Evolutionary conservation across 2,113 vertebrate species (phyloP).

Genomic region (Elanoides forficatus): DNA sequence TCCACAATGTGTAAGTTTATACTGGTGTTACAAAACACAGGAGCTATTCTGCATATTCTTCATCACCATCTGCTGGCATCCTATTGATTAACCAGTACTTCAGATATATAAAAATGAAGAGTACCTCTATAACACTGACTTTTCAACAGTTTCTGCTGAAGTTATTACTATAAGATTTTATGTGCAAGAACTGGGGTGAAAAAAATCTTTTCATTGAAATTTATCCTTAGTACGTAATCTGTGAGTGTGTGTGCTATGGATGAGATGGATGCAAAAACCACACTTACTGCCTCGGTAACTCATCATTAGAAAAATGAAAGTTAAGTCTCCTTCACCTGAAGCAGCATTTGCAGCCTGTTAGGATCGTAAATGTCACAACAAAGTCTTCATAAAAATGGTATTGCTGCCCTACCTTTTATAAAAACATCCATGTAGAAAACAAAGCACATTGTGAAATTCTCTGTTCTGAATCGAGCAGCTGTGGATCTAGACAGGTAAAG

Average conservation of each 20-base stretch:
- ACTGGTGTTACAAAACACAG: not conserved
- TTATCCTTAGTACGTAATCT: not conserved
- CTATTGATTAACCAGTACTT: not conserved
- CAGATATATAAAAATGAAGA: not conserved
- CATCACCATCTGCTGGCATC: not conserved
- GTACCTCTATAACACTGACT: not conserved
- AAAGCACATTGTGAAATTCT: not conserved
- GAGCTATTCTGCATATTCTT: not conserved
- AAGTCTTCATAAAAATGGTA: not conserved
- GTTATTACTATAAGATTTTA: not conserved
- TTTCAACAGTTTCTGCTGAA: not conserved
- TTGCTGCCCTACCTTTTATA: not conserved
- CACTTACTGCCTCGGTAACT: not conserved
- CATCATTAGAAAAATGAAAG: not conserved
- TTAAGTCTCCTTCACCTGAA: not conserved
- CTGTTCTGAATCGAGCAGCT: not conserved
- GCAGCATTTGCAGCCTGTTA: not conserved
- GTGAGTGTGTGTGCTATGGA: not conserved
- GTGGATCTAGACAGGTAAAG: not conserved
- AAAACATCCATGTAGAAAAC: not conserved
- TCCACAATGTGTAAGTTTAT: not conserved
- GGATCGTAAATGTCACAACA: not conserved
- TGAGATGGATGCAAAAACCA: not conserved
- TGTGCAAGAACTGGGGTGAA: not conserved
- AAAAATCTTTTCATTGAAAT: not conserved